These are phyloP conservation scores for Scomber colias DNA, from an alignment of 2,113 vertebrate genomes.

Conservation along the genomic window DNA sequence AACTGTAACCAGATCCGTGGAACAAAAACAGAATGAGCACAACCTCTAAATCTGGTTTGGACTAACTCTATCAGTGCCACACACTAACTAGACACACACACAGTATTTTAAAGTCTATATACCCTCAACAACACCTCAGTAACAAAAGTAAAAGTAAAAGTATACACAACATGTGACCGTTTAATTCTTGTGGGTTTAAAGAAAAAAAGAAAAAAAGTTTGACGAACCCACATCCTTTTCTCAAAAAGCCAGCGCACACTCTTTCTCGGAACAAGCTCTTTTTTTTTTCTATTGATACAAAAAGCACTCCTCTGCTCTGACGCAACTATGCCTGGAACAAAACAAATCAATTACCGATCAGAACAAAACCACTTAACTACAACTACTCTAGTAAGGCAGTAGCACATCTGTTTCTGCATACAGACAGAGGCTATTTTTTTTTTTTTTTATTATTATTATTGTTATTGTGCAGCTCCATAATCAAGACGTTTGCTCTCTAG, in stretches of 20 bases:
- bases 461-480: slow-evolving; percentile 39
- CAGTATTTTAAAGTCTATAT: slow-evolving; percentile 26
- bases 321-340: slow-evolving; percentile 27
- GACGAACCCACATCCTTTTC: slow-evolving; percentile 64
- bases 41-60: slow-evolving; percentile 33
- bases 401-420: slow-evolving; percentile 12
- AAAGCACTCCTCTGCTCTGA: slow-evolving; percentile 14
- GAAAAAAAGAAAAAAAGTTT: background rate
- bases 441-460: no score
- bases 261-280: slow-evolving; percentile 16
- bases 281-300: no score
- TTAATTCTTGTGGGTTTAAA: slow-evolving; percentile 35
- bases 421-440: slow-evolving; percentile 22
- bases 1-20: slow-evolving; percentile 27
- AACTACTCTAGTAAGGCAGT: slow-evolving; percentile 67
- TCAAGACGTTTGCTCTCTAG: slow-evolving; percentile 52
- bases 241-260: slow-evolving; percentile 10
- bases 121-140: background rate
- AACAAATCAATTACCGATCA: slow-evolving; percentile 15
- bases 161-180: slow-evolving; percentile 11
- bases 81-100: slow-evolving; percentile 33
- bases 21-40: slow-evolving; percentile 19
- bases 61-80: slow-evolving; percentile 52
- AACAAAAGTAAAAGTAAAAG: slow-evolving; percentile 26
- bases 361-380: slow-evolving; percentile 8